Evolutionary conservation across 1,140 invertebrate species (phyloP).

Genomic region (Sarcophaga peregrina): DNA sequence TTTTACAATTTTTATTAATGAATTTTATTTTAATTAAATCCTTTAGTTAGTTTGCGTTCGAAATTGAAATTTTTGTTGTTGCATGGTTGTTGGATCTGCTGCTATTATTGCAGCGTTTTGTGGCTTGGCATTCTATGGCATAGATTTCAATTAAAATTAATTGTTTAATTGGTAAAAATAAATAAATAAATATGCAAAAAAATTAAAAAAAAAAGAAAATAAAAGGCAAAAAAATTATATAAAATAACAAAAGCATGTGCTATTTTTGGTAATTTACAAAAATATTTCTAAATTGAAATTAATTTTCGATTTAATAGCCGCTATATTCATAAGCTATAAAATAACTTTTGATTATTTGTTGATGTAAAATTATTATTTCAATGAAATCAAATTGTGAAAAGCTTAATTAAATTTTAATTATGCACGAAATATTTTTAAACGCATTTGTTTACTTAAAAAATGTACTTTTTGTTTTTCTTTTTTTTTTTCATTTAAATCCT

Average conservation of each 20-base stretch:
- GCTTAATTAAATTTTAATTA: no score
- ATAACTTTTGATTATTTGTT: no score
- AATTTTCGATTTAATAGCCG: no score
- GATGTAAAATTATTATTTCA: no score
- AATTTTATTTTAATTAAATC: constrained; percentile 41
- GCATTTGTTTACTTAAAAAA: no score
- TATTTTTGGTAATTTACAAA: constrained; percentile 9
- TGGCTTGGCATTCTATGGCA: constrained; percentile 17
- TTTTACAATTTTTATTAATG: constrained; percentile 35
- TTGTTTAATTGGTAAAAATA: constrained; percentile 34
- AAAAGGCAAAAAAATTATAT: background rate
- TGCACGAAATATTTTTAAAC: no score
- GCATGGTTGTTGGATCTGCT: background rate
- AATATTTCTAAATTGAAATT: background rate
- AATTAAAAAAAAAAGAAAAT: no score
- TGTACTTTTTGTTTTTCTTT: background rate
- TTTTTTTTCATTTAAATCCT: background rate
- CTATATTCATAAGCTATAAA: no score
- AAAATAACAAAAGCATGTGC: background rate
- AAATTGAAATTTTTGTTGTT: constrained; percentile 27
- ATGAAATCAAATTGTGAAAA: no score
- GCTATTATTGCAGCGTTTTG: background rate
- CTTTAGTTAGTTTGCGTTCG: constrained; percentile 5
- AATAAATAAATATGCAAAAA: background rate
- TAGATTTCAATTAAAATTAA: constrained; percentile 41